These are phyloP conservation scores for Amphibalanus amphitrite DNA, from an alignment of 1,140 invertebrate species.

Conservation along the genomic window DNA sequence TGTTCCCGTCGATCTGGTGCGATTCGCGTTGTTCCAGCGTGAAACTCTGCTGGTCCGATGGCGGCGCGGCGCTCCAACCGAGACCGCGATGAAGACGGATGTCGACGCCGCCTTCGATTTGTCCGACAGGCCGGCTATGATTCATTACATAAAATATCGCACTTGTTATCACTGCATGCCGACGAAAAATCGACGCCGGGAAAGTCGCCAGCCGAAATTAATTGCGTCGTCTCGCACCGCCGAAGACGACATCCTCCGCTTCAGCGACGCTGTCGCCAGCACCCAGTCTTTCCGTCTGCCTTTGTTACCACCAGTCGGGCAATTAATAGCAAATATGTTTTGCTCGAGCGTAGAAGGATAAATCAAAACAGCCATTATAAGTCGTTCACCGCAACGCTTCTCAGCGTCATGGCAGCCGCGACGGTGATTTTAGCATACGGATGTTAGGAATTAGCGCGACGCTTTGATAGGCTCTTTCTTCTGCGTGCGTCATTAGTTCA, in stretches of 20 bases:
- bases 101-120: background rate
- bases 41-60: background rate
- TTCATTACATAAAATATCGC: constrained; percentile 1
- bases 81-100: background rate
- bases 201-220: background rate
- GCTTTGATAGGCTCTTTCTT: background rate
- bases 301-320: background rate
- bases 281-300: background rate
- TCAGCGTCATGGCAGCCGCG: too few species aligned
- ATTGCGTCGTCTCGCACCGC: background rate
- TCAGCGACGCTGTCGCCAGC: background rate
- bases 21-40: background rate
- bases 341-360: background rate
- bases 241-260: background rate
- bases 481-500: background rate
- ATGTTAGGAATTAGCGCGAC: background rate
- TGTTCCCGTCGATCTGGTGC: background rate
- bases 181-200: background rate
- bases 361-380: constrained; percentile 1
- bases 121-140: background rate
- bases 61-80: background rate
- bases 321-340: constrained; percentile 1
- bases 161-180: background rate
- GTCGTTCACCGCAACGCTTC: background rate
- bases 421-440: background rate